Evolutionary conservation across 1,140 invertebrate species (phyloP).

Genomic region (Pemphigus obesinymphae): DNA sequence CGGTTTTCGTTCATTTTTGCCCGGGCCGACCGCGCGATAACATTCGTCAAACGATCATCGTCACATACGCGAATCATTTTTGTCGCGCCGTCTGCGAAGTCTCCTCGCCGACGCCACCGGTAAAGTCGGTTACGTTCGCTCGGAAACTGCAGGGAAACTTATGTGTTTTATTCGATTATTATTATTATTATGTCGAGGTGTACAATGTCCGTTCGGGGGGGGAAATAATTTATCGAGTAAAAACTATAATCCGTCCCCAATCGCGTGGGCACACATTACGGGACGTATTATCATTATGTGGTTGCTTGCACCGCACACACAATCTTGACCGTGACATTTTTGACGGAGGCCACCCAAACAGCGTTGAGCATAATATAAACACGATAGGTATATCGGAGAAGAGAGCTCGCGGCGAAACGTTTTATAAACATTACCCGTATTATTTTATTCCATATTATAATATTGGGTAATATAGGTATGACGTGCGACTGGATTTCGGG

Average conservation of each 20-base stretch:
- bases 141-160: too few relatives aligned
- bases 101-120: too few relatives aligned
- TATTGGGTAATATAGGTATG: neutral
- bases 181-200: too few relatives aligned
- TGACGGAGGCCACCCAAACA: constrained; percentile 15
- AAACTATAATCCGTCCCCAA: neutral
- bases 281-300: too few relatives aligned
- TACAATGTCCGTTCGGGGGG: too few relatives aligned
- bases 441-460: neutral
- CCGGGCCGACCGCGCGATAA: neutral
- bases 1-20: neutral
- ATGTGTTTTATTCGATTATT: too few relatives aligned
- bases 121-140: too few relatives aligned
- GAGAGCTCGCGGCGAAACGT: neutral
- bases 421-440: neutral
- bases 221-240: neutral
- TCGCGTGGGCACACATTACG: neutral
- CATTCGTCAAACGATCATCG: neutral
- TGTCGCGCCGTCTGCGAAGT: neutral
- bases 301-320: too few relatives aligned
- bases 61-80: neutral
- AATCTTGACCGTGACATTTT: constrained; percentile 30
- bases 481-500: neutral
- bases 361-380: too few relatives aligned
- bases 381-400: too few relatives aligned